A percentile compares a stretch with the other conserved stretches of the same genome.
Conservation (phyloP, 2,888 invertebrate genomes). For the Chrysodeixis includens region DNA sequence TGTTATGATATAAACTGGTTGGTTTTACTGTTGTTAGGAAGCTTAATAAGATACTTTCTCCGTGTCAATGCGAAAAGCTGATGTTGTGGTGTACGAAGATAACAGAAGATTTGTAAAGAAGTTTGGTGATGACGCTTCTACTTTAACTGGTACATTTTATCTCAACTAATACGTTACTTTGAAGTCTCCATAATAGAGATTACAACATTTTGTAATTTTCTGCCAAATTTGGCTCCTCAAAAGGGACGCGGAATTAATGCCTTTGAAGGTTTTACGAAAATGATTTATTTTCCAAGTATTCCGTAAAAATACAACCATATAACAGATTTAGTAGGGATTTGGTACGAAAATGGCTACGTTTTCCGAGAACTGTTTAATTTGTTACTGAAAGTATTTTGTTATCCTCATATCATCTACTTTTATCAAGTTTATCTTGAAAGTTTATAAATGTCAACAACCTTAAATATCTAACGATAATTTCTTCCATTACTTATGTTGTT, state of each 20-base stretch:
- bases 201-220: not conserved
- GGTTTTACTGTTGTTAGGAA: not conserved
- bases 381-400: not conserved
- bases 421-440: too few relatives aligned
- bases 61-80: not conserved
- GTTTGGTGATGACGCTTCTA: not conserved
- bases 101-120: too few relatives aligned
- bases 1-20: not conserved
- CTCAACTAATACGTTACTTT: not conserved
- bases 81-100: too few relatives aligned
- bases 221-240: slow-evolving; percentile 1
- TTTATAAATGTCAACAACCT: too few relatives aligned
- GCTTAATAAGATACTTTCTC: not conserved
- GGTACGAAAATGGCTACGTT: not conserved
- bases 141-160: not conserved
- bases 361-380: not conserved
- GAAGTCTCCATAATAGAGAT: not conserved
- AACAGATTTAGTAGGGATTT: slow-evolving; percentile 4
- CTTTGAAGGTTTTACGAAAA: not conserved
- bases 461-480: too few relatives aligned
- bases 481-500: too few relatives aligned
- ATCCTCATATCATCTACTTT: not conserved
- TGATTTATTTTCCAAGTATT: not conserved
- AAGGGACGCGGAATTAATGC: slow-evolving; percentile 8
- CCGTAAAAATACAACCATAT: not conserved